Percentiles rank a stretch among this genome's conserved stretches.
phyloP scores from a whole-genome alignment of 1,140 invertebrate genomes.

The Oryctes rhinoceros region DNA sequence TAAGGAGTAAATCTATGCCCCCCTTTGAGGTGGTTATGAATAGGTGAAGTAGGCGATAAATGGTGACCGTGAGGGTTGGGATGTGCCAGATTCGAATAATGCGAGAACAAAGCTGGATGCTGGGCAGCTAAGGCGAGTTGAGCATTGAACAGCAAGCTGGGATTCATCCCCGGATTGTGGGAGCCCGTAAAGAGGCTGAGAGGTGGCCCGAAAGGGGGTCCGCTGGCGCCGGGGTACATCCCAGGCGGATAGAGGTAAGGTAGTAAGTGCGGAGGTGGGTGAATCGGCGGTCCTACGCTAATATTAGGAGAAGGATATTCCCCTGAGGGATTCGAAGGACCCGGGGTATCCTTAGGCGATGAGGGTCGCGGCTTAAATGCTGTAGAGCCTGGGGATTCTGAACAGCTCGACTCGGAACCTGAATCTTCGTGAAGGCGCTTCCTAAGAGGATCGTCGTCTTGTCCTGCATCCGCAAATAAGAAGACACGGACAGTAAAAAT shows the following conservation, averaged over 20 bases:
- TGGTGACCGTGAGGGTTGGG: slow-evolving; percentile 64
- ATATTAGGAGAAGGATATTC: slow-evolving; percentile 85
- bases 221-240: slow-evolving; percentile 72
- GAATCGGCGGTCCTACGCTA: slow-evolving; percentile 85
- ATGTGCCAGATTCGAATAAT: slow-evolving; percentile 69
- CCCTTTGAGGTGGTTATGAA: slow-evolving; percentile 64
- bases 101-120: slow-evolving; percentile 77
- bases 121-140: slow-evolving; percentile 83
- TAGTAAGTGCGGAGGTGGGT: slow-evolving; percentile 81
- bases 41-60: slow-evolving; percentile 61
- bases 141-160: slow-evolving; percentile 83
- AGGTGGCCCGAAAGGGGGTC: slow-evolving; percentile 75
- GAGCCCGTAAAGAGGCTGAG: slow-evolving; percentile 68
- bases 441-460: slow-evolving; percentile 62
- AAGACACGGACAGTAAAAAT: neutral
- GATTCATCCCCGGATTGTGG: slow-evolving; percentile 69
- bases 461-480: slow-evolving; percentile 49
- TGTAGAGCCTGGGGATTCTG: slow-evolving; percentile 67
- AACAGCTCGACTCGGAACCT: slow-evolving; percentile 73
- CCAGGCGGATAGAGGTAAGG: slow-evolving; percentile 90
- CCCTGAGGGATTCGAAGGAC: slow-evolving; percentile 65
- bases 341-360: slow-evolving; percentile 64
- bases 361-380: slow-evolving; percentile 67
- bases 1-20: slow-evolving; percentile 86
- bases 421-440: slow-evolving; percentile 68